phyloP scores from a whole-genome alignment of 2,113 vertebrate species.

The Herpailurus yagouaroundi region DNA sequence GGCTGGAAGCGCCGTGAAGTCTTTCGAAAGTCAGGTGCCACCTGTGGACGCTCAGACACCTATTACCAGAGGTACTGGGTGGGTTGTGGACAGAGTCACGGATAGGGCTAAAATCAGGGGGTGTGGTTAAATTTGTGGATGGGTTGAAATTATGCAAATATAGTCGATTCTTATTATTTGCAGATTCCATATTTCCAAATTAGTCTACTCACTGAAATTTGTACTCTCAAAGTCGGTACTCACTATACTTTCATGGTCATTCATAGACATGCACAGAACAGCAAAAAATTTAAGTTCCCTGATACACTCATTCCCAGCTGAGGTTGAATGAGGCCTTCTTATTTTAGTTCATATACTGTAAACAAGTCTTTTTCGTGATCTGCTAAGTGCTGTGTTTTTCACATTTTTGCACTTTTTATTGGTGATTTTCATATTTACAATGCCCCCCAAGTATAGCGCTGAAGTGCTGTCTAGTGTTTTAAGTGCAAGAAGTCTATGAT shows the following conservation, averaged over 20 bases:
- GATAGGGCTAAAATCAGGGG: neutral
- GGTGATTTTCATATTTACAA: slow-evolving; percentile 24
- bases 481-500: neutral
- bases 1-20: slow-evolving; percentile 93
- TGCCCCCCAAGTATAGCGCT: neutral
- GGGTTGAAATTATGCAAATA: neutral
- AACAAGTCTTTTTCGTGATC: neutral
- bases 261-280: neutral
- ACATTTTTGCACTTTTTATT: neutral
- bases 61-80: slow-evolving; percentile 91
- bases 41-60: slow-evolving; percentile 90
- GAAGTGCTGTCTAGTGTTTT: slow-evolving; percentile 11
- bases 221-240: neutral
- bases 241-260: neutral
- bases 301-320: neutral
- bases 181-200: slow-evolving; percentile 48
- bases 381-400: neutral
- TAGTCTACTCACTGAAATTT: slow-evolving; percentile 39
- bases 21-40: slow-evolving; percentile 89
- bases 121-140: slow-evolving; percentile 19
- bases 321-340: neutral
- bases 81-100: slow-evolving; percentile 28
- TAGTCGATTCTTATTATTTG: neutral
- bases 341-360: neutral
- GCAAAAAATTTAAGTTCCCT: neutral